A percentile compares a stretch with the other conserved stretches of the same genome.
Conservation (phyloP, 64 coral and sea anemone genomes). For the Montipora sp. region DNA sequence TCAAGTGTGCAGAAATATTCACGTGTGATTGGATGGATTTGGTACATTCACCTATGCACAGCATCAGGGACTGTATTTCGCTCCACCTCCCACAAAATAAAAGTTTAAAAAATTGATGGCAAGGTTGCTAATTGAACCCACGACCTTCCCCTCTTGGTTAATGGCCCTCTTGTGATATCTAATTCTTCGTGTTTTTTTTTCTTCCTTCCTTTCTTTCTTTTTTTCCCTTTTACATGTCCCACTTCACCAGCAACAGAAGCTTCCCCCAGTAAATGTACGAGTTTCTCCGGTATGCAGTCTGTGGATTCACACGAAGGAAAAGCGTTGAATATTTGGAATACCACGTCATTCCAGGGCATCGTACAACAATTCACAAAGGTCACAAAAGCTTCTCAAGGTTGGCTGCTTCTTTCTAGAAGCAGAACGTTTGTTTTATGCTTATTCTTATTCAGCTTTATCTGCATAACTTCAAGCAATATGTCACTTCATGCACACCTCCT, state of each 20-base stretch:
- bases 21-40: too few species aligned
- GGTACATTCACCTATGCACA: too few species aligned
- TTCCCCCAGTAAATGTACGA: neutral
- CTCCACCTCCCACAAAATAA: too few species aligned
- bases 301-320: neutral
- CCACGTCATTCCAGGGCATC: conserved; percentile 35
- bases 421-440: neutral
- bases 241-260: neutral
- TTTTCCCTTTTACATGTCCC: neutral
- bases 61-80: too few species aligned
- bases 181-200: neutral
- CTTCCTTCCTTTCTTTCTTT: neutral
- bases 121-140: too few species aligned
- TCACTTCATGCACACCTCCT: too few species aligned
- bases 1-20: too few species aligned
- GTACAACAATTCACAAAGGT: conserved; percentile 71
- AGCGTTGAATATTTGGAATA: neutral
- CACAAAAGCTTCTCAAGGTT: conserved; percentile 70
- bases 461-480: neutral
- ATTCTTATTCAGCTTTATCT: neutral
- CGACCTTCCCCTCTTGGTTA: too few species aligned
- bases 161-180: too few species aligned
- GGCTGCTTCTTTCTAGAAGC: neutral
- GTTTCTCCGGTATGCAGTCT: neutral
- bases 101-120: too few species aligned